phyloP scores from a whole-genome alignment of 2,888 invertebrate genomes.

The Drosophila paranaensis region DNA sequence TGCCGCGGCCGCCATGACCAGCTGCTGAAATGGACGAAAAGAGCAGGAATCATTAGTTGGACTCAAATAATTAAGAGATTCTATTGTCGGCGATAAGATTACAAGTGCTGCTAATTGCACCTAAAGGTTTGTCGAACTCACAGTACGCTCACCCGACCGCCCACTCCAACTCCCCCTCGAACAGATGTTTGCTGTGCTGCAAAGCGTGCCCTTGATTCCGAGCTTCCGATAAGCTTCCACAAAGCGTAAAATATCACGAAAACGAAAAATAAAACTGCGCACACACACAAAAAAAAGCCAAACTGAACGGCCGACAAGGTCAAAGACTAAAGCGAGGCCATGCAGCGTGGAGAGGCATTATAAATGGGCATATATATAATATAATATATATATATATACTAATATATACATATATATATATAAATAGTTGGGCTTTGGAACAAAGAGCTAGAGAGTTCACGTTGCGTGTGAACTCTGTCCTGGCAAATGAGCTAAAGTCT shows the following conservation, averaged over 20 bases:
- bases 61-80: slow-evolving; percentile 8
- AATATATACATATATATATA: neutral
- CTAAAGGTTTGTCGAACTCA: slow-evolving; percentile 45
- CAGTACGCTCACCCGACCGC: neutral
- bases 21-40: slow-evolving; percentile 15
- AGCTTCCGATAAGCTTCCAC: slow-evolving; percentile 63
- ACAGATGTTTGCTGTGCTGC: slow-evolving; percentile 38
- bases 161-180: slow-evolving; percentile 1
- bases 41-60: slow-evolving; percentile 22
- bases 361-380: neutral
- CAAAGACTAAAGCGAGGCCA: slow-evolving; percentile 58
- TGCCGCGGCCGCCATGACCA: slow-evolving; percentile 29
- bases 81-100: slow-evolving; percentile 20
- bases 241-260: slow-evolving; percentile 65
- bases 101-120: slow-evolving; percentile 20
- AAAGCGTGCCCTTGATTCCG: slow-evolving; percentile 62
- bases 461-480: slow-evolving; percentile 3
- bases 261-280: slow-evolving; percentile 11
- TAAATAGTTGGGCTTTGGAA: neutral
- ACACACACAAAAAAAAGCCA: neutral
- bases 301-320: slow-evolving; percentile 53
- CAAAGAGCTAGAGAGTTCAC: neutral
- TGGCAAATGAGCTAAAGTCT: neutral
- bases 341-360: slow-evolving; percentile 13
- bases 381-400: neutral